Percentiles rank a stretch among this genome's conserved stretches.
phyloP scores from a whole-genome alignment of 2,113 vertebrate species.

The Eptatretus burgeri region DNA sequence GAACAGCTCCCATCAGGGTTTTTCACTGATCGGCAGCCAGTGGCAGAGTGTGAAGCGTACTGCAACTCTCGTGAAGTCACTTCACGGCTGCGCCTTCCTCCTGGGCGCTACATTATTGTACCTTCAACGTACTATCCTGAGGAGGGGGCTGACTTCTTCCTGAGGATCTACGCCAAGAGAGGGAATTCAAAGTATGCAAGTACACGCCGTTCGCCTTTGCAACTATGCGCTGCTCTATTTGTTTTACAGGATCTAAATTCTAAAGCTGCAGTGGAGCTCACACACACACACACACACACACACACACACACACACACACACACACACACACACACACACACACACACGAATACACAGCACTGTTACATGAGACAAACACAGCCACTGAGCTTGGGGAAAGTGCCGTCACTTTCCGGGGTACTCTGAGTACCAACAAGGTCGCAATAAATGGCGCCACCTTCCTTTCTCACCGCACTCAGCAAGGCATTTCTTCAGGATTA shows the following conservation, averaged over 20 bases:
- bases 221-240: no score
- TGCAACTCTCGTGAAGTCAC: conserved; percentile 1
- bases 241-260: no score
- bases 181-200: not conserved
- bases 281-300: not conserved
- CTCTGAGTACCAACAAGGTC: no score
- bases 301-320: not conserved
- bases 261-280: not conserved
- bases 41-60: not conserved
- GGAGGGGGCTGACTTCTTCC: conserved; percentile 5
- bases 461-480: no score
- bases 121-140: not conserved
- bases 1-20: no score
- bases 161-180: not conserved
- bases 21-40: no score
- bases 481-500: no score
- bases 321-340: not conserved
- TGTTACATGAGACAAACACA: no score
- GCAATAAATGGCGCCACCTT: no score
- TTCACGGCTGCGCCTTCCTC: not conserved
- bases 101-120: not conserved
- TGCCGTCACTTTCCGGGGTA: no score
- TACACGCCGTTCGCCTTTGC: no score
- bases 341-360: not conserved
- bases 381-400: no score